These are phyloP conservation scores for Eurypyga helias DNA, from an alignment of 2,113 vertebrate species.

Conservation along the genomic window DNA sequence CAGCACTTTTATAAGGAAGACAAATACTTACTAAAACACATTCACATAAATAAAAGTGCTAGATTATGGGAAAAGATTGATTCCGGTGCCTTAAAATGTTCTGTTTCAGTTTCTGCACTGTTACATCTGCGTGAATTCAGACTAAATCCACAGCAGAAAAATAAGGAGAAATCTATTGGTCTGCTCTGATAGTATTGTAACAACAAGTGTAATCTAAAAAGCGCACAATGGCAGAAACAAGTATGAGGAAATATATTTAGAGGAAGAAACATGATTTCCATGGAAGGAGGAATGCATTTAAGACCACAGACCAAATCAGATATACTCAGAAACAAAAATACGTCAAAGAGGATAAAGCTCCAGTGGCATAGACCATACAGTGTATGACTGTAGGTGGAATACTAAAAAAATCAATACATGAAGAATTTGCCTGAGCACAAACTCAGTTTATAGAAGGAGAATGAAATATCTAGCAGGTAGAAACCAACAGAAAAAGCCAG, in stretches of 20 bases:
- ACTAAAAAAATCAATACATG: background rate
- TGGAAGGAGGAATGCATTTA: background rate
- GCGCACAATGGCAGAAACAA: background rate
- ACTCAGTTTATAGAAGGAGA: background rate
- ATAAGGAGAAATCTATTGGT: background rate
- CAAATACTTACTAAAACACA: background rate
- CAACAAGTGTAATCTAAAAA: background rate
- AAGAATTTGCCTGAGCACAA: background rate
- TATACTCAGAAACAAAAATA: background rate
- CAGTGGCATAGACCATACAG: background rate
- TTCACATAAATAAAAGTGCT: background rate
- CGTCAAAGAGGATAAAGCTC: background rate
- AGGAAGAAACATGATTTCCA: background rate
- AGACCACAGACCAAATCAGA: conserved; percentile 15
- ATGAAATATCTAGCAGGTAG: background rate
- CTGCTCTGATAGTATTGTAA: background rate
- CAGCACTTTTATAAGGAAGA: background rate
- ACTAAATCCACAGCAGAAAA: background rate
- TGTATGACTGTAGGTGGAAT: background rate
- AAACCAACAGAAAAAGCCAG: background rate
- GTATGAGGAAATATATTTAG: background rate
- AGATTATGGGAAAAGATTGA: background rate
- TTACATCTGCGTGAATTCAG: background rate
- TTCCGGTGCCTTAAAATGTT: background rate
- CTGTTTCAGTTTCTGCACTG: background rate